phyloP scores from a whole-genome alignment of 1,140 invertebrate species.

The Orius insidiosus region DNA sequence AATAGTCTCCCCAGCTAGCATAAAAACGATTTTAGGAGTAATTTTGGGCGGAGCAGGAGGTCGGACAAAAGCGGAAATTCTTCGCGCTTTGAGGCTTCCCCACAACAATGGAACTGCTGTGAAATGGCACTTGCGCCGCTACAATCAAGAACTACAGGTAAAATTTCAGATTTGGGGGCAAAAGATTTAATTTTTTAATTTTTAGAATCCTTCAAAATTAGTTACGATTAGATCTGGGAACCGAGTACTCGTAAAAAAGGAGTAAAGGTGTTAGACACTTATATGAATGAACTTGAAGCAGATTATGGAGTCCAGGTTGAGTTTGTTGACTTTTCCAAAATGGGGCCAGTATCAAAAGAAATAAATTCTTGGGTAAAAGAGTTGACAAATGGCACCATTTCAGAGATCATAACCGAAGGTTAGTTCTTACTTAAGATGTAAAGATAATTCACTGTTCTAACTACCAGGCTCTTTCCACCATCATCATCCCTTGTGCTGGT shows the following conservation, averaged over 20 bases:
- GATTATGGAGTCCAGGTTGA: conserved; percentile 36
- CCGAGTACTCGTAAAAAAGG: conserved; percentile 33
- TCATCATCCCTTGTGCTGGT: conserved; percentile 39
- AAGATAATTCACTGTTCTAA: background rate
- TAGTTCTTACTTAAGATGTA: too few species aligned
- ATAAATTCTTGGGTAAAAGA: conserved; percentile 53
- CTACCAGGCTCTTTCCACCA: background rate
- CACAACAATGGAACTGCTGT: background rate
- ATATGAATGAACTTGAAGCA: conserved; percentile 24
- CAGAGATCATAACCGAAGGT: conserved; percentile 38
- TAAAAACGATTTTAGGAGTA: conserved; percentile 43
- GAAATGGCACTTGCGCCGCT: background rate
- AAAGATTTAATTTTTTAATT: background rate
- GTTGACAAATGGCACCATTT: conserved; percentile 47
- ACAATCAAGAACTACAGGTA: conserved; percentile 15
- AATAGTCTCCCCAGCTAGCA: conserved; percentile 46
- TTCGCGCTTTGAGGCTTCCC: conserved; percentile 35
- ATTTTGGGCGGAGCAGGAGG: conserved; percentile 40
- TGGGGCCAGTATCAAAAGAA: conserved; percentile 22
- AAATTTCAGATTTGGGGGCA: background rate
- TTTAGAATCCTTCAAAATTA: conserved; percentile 20
- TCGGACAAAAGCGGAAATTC: conserved; percentile 36
- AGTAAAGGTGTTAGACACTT: conserved; percentile 27
- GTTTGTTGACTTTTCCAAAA: conserved; percentile 38
- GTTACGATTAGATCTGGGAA: conserved; percentile 31